Percentiles rank a stretch among this genome's conserved stretches.
phyloP scores from a whole-genome alignment of 2,113 vertebrate genomes.

The Panthera tigris region DNA sequence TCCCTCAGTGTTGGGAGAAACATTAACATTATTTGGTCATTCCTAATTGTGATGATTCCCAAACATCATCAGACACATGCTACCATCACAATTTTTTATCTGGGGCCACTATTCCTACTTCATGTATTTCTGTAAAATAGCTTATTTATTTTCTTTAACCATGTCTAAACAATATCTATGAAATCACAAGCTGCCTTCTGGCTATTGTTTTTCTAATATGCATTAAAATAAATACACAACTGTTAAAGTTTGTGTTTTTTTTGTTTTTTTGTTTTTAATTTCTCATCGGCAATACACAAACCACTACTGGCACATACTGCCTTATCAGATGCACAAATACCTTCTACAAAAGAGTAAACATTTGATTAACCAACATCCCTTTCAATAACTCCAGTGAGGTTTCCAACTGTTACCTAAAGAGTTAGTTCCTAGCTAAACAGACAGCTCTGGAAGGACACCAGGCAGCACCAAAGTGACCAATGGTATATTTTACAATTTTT shows the following conservation, averaged over 20 bases:
- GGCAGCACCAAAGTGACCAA: not conserved
- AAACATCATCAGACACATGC: not conserved
- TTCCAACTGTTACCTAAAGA: not conserved
- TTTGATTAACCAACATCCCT: not conserved
- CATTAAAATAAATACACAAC: not conserved
- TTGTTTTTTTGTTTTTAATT: not conserved
- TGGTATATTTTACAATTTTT: not conserved
- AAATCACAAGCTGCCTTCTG: not conserved
- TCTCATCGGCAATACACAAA: not conserved
- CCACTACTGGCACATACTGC: not conserved
- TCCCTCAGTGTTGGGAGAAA: not conserved
- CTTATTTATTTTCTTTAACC: not conserved
- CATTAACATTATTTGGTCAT: not conserved
- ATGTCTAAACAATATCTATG: conserved; percentile 9
- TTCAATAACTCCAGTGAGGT: not conserved
- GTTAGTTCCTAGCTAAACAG: not conserved
- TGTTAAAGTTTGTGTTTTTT: not conserved
- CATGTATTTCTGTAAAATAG: not conserved
- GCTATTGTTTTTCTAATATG: not conserved
- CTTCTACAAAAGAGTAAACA: not conserved
- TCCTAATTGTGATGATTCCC: not conserved
- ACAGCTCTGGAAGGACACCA: not conserved
- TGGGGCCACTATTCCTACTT: not conserved
- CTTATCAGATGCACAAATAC: not conserved
- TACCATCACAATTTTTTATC: not conserved